A percentile compares a stretch with the other conserved stretches of the same genome.
Evolutionary conservation across 2,113 vertebrate genomes (phyloP).

Genomic region (Candoia aspera): DNA sequence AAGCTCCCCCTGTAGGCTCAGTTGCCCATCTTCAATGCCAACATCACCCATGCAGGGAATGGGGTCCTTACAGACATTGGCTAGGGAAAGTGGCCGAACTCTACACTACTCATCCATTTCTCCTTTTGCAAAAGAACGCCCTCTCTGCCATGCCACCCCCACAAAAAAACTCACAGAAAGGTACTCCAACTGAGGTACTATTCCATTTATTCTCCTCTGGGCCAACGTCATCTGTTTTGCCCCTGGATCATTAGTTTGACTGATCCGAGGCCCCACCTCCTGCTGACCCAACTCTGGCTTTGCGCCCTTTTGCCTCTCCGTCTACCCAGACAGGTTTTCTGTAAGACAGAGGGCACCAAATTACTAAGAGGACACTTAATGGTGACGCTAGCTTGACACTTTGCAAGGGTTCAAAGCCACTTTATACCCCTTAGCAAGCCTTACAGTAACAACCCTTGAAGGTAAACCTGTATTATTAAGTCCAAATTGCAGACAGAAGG

Average conservation of each 20-base stretch:
- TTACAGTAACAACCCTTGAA: not conserved
- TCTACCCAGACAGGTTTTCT: constrained; percentile 43
- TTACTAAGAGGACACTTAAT: constrained; percentile 25
- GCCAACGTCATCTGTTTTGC: not conserved
- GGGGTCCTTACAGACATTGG: not conserved
- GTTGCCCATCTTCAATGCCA: not conserved
- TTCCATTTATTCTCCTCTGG: constrained; percentile 27
- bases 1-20: not conserved
- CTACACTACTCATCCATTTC: not conserved
- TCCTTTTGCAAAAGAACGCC: not conserved
- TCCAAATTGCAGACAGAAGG: not conserved
- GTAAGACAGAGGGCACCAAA: constrained; percentile 33
- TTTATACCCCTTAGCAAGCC: not conserved
- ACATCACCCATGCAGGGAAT: not conserved
- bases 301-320: constrained; percentile 37
- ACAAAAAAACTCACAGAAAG: not conserved
- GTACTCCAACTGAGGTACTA: not conserved
- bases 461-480: not conserved
- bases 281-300: constrained; percentile 28
- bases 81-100: not conserved
- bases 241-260: constrained; percentile 28
- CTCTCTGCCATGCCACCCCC: not conserved
- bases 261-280: constrained; percentile 12
- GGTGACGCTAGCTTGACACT: not conserved
- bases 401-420: not conserved